phyloP scores from a whole-genome alignment of 1,140 invertebrate genomes.

The Paralvinella palmiformis region DNA sequence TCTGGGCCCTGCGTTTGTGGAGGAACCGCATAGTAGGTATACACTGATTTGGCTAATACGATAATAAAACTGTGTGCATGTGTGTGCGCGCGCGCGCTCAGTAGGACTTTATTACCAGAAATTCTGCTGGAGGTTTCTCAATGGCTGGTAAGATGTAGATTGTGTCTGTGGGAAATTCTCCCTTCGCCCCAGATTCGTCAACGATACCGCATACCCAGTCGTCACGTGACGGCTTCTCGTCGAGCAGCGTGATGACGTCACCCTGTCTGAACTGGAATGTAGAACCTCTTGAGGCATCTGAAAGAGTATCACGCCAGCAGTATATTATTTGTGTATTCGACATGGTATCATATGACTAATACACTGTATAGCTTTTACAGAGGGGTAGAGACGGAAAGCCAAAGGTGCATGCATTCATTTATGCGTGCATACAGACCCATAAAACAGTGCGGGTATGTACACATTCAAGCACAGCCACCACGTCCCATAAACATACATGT shows the following conservation, averaged over 20 bases:
- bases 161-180: conserved; percentile 26
- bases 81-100: not conserved
- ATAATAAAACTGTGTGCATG: not conserved
- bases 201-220: conserved; percentile 25
- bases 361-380: too few species aligned
- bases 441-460: too few species aligned
- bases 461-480: too few species aligned
- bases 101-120: conserved; percentile 25
- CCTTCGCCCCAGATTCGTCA: conserved; percentile 23
- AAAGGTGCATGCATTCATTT: too few species aligned
- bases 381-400: too few species aligned
- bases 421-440: too few species aligned
- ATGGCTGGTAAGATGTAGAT: conserved; percentile 28
- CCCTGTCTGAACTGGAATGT: conserved; percentile 16
- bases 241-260: conserved; percentile 24
- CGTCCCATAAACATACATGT: too few species aligned
- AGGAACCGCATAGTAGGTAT: not conserved
- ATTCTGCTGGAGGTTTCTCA: conserved; percentile 23
- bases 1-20: not conserved
- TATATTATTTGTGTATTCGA: too few species aligned
- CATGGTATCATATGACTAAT: not conserved
- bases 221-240: conserved; percentile 21
- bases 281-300: too few species aligned
- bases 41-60: not conserved
- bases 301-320: too few species aligned